phyloP scores from a whole-genome alignment of 1,140 invertebrate species.

The Brachionus manjavacas region DNA sequence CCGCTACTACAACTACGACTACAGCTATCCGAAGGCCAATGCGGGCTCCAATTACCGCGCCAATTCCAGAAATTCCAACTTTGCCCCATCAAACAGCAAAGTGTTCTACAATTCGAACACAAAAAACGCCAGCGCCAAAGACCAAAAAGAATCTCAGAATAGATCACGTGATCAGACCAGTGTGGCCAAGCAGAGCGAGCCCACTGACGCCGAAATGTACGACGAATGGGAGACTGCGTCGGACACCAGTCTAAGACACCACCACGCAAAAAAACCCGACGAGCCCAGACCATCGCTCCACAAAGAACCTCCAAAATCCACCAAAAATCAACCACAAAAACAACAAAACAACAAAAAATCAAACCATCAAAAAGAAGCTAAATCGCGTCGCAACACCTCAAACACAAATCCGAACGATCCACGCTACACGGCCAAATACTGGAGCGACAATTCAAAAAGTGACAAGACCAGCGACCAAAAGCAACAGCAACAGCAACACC shows the following conservation, averaged over 20 bases:
- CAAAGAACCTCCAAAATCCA: neutral
- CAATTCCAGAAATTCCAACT: neutral
- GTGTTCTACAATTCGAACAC: neutral
- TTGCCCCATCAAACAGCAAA: neutral
- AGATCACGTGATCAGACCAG: neutral
- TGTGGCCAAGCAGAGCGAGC: slow-evolving; percentile 18
- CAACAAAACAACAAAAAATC: neutral
- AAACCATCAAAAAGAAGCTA: neutral
- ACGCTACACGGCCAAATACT: slow-evolving; percentile 26
- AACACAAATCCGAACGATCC: slow-evolving; percentile 14
- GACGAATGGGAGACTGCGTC: slow-evolving; percentile 42
- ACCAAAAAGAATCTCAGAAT: neutral
- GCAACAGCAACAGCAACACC: neutral
- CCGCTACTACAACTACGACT: neutral
- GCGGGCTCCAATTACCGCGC: neutral
- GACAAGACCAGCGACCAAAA: neutral
- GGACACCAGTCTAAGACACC: slow-evolving; percentile 1
- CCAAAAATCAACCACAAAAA: neutral
- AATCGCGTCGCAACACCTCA: neutral
- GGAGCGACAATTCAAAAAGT: slow-evolving; percentile 30
- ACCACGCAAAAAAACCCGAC: neutral
- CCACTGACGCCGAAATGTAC: slow-evolving; percentile 15
- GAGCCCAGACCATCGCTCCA: neutral
- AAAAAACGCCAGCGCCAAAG: neutral
- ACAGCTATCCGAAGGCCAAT: neutral